Evolutionary conservation across 2,888 invertebrate genomes (phyloP), one percentile per base, ranked within the genome.

Genomic region (Disparrhopalites patrizii): DNA sequence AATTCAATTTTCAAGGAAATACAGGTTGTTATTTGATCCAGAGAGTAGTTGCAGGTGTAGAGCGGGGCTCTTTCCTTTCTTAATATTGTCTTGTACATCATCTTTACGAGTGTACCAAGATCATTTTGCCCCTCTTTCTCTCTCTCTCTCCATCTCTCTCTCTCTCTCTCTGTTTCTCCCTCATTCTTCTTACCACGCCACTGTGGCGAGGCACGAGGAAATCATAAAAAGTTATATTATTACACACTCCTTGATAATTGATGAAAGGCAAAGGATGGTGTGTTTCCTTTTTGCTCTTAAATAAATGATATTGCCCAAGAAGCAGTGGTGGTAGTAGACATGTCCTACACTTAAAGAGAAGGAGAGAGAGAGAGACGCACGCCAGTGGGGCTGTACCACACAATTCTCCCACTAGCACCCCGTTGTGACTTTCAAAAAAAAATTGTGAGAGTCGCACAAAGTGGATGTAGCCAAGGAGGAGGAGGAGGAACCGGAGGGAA

Each of bases 301-400:
- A 58, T 58, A 58, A 43, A 58, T 58, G 43, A 58, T 58, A 28
- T 36, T 43, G 43, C 40, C n/a, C 43, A 38, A n/a, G n/a, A n/a
- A n/a, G n/a, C n/a, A n/a, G n/a, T n/a, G n/a, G n/a, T n/a, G n/a
- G n/a, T n/a, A n/a, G n/a, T n/a, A n/a, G n/a, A n/a, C n/a, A n/a
- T n/a, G n/a, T n/a, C n/a, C n/a, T n/a, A n/a, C n/a, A n/a, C n/a
- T n/a, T n/a, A n/a, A n/a, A n/a, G n/a, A n/a, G n/a, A n/a, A n/a
- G n/a, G n/a, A n/a, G n/a, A n/a, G n/a, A n/a, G n/a, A n/a, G n/a
- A n/a, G n/a, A n/a, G n/a, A n/a, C n/a, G n/a, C n/a, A n/a, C n/a
- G n/a, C n/a, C n/a, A n/a, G n/a, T n/a, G n/a, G n/a, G n/a, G n/a
- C n/a, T n/a, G n/a, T n/a, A n/a, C n/a, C n/a, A n/a, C n/a, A n/a